Percentiles rank a stretch among this genome's conserved stretches.
Evolutionary conservation across 1,140 invertebrate genomes (phyloP).

Genomic region (Ips nitidus): DNA sequence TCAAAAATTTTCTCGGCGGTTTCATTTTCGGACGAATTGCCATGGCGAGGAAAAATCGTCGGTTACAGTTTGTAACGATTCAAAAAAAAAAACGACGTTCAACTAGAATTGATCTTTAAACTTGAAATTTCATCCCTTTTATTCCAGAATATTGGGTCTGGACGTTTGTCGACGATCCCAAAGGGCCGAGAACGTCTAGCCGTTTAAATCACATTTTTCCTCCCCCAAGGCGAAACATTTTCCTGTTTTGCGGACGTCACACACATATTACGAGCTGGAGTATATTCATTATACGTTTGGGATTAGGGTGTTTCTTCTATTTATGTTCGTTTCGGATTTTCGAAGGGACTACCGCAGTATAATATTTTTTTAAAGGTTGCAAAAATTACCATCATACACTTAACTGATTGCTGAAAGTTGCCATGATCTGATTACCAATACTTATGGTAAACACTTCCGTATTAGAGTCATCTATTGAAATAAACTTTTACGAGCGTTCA

Average conservation of each 20-base stretch:
- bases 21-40: conserved; percentile 22
- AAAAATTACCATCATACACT: no score
- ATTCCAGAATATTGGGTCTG: neutral
- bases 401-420: neutral
- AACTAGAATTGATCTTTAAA: neutral
- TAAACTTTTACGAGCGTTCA: no score
- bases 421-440: neutral
- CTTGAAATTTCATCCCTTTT: neutral
- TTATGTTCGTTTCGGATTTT: neutral
- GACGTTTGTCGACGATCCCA: conserved; percentile 3
- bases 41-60: conserved; percentile 18
- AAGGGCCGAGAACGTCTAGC: conserved; percentile 13
- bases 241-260: conserved; percentile 6
- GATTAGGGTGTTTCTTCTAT: neutral
- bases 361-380: neutral
- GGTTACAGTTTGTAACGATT: neutral
- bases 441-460: neutral
- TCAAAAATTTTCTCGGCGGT: conserved; percentile 17
- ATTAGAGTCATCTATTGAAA: no score
- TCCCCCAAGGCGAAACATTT: neutral
- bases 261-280: neutral
- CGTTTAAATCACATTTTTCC: conserved; percentile 19
- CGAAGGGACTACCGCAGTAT: neutral
- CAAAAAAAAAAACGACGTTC: neutral
- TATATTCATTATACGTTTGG: conserved; percentile 4